A percentile compares a stretch with the other conserved stretches of the same genome.
Evolutionary conservation across 2,113 vertebrate genomes (phyloP).

Genomic region (Danionella cerebrum): DNA sequence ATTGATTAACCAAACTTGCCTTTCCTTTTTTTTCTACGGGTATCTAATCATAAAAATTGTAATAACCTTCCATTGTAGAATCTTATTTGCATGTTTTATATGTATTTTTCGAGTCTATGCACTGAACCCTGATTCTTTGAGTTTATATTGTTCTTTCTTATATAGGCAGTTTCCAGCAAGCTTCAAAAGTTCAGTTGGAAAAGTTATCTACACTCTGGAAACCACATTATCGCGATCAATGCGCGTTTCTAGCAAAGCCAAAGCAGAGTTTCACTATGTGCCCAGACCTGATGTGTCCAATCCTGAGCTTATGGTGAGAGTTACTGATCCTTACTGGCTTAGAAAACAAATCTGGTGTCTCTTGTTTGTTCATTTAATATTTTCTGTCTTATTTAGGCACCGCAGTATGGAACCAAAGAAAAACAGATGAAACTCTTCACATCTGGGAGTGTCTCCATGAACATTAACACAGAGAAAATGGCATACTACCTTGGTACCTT

Average conservation of each 20-base stretch:
- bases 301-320: constrained; percentile 48
- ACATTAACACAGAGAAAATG: constrained; percentile 50
- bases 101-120: background rate
- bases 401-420: constrained; percentile 51
- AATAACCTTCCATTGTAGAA: too few species aligned
- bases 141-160: background rate
- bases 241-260: constrained; percentile 45
- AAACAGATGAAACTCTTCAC: constrained; percentile 53
- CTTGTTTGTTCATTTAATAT: background rate
- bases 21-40: too few species aligned
- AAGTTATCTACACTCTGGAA: constrained; percentile 53
- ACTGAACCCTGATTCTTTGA: too few species aligned
- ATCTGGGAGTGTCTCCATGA: constrained; percentile 57
- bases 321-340: background rate
- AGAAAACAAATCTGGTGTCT: too few species aligned
- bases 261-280: constrained; percentile 48
- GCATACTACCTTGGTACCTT: constrained; percentile 50
- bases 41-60: too few species aligned
- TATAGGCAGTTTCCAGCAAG: constrained; percentile 53
- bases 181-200: constrained; percentile 45
- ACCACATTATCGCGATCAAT: constrained; percentile 53
- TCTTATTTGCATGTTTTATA: background rate
- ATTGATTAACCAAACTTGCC: too few species aligned
- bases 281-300: background rate
- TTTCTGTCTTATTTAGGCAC: constrained; percentile 36